phyloP scores from a whole-genome alignment of 2,888 invertebrate genomes.

The Dolichomitus sp. region DNA sequence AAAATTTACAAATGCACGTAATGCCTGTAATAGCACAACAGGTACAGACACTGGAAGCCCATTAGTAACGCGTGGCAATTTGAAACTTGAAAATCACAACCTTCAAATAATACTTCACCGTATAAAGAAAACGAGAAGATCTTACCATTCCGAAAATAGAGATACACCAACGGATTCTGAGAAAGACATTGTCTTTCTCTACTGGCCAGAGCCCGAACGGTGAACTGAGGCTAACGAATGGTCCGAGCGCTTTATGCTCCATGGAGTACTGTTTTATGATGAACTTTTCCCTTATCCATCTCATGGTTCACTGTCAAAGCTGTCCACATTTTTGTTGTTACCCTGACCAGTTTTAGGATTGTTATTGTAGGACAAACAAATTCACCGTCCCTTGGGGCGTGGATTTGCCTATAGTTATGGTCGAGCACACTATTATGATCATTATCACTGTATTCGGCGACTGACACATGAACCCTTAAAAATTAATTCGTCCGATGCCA shows the following conservation, averaged over 20 bases:
- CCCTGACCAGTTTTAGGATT: background rate
- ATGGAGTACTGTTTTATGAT: background rate
- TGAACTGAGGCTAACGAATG: constrained; percentile 28
- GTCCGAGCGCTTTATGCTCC: constrained; percentile 4
- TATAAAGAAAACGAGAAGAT: background rate
- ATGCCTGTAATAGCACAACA: no score
- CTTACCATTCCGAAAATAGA: constrained; percentile 37
- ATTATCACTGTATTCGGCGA: background rate
- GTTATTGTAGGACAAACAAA: background rate
- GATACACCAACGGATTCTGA: constrained; percentile 47
- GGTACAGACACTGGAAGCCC: no score
- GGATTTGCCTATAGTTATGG: background rate
- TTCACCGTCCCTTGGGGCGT: background rate
- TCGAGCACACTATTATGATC: background rate
- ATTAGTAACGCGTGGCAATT: no score
- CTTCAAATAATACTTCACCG: no score
- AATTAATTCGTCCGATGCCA: no score
- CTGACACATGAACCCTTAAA: background rate
- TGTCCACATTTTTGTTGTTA: constrained; percentile 15
- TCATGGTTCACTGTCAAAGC: background rate
- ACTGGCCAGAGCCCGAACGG: constrained; percentile 68
- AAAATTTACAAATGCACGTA: no score
- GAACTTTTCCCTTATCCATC: constrained; percentile 11
- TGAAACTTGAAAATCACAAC: no score
- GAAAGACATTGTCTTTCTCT: constrained; percentile 42